Conservation (phyloP, 2,888 invertebrate genomes). For the Mylabris sibirica region DNA sequence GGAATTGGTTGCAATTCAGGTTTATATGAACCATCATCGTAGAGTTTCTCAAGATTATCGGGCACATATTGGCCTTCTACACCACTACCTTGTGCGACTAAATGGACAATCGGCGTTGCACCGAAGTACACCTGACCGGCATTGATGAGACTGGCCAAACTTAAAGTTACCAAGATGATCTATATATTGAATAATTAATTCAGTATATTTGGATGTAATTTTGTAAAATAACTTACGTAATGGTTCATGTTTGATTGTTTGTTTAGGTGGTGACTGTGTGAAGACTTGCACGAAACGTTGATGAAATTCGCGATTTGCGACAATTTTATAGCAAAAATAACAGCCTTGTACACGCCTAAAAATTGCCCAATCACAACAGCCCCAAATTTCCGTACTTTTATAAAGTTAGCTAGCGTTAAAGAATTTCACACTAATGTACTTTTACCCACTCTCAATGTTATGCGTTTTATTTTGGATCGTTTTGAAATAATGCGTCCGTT, state of each 20-base stretch:
- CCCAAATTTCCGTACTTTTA: slow-evolving; percentile 3
- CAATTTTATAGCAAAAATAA: slow-evolving; percentile 28
- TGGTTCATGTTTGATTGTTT: slow-evolving; percentile 23
- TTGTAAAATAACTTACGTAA: slow-evolving; percentile 22
- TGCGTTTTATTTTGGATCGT: not conserved
- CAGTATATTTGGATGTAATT: not conserved
- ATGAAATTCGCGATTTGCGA: slow-evolving; percentile 21
- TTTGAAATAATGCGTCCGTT: not conserved
- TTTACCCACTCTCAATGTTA: not conserved
- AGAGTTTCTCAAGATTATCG: slow-evolving; percentile 48
- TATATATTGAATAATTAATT: slow-evolving; percentile 13
- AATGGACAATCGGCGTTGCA: slow-evolving; percentile 6
- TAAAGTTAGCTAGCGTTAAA: not conserved
- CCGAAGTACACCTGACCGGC: not conserved
- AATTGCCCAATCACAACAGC: slow-evolving; percentile 17
- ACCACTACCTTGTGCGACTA: slow-evolving; percentile 32
- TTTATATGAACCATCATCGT: slow-evolving; percentile 53
- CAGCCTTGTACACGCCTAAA: slow-evolving; percentile 35
- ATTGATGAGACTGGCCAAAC: not conserved
- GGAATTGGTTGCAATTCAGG: slow-evolving; percentile 43
- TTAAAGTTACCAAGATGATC: slow-evolving; percentile 16
- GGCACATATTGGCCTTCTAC: slow-evolving; percentile 50
- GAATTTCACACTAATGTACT: not conserved
- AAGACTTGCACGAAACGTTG: slow-evolving; percentile 18
- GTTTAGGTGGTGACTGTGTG: not conserved